Conservation (phyloP, 2,797 vertebrate genomes). For the Gorsachius magnificus region DNA sequence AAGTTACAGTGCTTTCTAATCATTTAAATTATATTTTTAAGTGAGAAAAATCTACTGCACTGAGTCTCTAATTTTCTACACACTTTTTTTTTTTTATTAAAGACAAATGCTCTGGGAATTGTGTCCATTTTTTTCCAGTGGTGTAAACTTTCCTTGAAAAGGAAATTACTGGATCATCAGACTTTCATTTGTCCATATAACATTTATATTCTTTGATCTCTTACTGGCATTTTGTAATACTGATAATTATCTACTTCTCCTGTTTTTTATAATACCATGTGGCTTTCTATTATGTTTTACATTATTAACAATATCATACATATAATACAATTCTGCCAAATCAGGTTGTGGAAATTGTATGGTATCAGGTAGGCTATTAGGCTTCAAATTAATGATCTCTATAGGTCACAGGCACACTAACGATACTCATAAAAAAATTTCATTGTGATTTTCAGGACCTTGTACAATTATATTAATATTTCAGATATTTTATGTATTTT, state of each 20-base stretch:
- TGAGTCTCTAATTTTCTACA: conserved; percentile 29
- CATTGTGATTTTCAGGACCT: conserved; percentile 65
- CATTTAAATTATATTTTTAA: conserved; percentile 71
- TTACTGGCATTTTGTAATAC: conserved; percentile 42
- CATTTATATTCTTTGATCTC: conserved; percentile 52
- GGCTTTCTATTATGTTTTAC: conserved; percentile 61
- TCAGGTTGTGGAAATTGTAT: conserved; percentile 34
- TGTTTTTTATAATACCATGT: conserved; percentile 54
- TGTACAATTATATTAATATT: conserved; percentile 65
- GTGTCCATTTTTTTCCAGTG: neutral
- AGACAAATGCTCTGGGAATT: conserved; percentile 4
- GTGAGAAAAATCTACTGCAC: conserved; percentile 60
- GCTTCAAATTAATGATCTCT: conserved; percentile 67
- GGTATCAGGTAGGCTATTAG: conserved; percentile 62
- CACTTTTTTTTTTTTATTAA: neutral
- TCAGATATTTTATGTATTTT: conserved; percentile 50
- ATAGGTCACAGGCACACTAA: conserved; percentile 65
- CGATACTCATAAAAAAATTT: conserved; percentile 71
- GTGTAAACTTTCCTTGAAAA: conserved; percentile 27
- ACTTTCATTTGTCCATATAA: conserved; percentile 56
- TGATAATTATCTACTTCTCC: conserved; percentile 41
- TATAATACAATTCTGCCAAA: conserved; percentile 46
- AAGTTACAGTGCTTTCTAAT: conserved; percentile 70
- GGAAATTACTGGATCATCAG: conserved; percentile 52
- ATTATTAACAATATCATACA: conserved; percentile 63